Percentiles rank a stretch among this genome's conserved stretches.
phyloP scores from a whole-genome alignment of 2,888 invertebrate species.

The Athrips mouffetella region DNA sequence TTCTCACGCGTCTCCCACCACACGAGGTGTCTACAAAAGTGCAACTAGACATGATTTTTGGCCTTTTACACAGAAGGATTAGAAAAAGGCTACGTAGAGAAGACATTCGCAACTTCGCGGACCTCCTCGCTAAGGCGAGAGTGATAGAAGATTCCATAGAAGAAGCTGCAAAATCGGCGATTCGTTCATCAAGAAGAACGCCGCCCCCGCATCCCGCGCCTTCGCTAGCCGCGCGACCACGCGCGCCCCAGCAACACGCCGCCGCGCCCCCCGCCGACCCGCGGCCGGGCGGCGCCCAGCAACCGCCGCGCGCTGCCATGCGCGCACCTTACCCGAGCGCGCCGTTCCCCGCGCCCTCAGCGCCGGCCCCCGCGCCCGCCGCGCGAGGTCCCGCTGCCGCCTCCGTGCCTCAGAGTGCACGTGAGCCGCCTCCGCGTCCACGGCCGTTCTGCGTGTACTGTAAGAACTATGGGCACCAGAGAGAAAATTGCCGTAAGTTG shows the following conservation, averaged over 20 bases:
- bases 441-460: constrained; percentile 14
- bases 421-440: neutral
- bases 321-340: neutral
- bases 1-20: constrained; percentile 20
- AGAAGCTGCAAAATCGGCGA: no score
- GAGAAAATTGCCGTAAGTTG: no score
- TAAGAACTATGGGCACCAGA: constrained; percentile 11
- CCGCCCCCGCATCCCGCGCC: no score
- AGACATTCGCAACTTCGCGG: constrained; percentile 8
- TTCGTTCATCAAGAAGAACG: no score
- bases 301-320: neutral
- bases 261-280: neutral
- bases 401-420: neutral
- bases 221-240: no score
- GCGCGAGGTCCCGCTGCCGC: neutral
- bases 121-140: neutral
- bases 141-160: neutral
- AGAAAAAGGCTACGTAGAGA: constrained; percentile 28
- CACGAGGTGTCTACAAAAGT: constrained; percentile 11
- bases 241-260: neutral
- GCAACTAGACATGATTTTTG: constrained; percentile 24
- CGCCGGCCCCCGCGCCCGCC: neutral
- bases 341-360: neutral
- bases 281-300: neutral
- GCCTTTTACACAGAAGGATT: constrained; percentile 19